Percentiles rank a stretch among this genome's conserved stretches.
phyloP scores from a whole-genome alignment of 1,140 invertebrate species.

The Brachystomella parvula region DNA sequence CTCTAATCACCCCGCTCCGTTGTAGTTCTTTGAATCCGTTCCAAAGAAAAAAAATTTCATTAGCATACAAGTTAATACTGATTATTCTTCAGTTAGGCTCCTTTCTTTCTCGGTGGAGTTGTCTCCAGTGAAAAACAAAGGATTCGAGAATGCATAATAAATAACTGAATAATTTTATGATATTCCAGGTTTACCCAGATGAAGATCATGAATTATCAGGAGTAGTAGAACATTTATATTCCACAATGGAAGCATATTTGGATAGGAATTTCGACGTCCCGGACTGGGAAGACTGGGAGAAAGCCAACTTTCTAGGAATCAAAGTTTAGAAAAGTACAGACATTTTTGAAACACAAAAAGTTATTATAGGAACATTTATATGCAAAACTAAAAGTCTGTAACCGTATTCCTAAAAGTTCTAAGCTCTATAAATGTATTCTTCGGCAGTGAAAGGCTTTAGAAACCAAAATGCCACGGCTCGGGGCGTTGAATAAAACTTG shows the following conservation, averaged over 20 bases:
- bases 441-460: no score
- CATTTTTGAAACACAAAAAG: not conserved
- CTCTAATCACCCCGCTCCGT: no score
- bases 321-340: slow-evolving; percentile 23
- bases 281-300: slow-evolving; percentile 62
- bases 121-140: no score
- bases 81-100: no score
- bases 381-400: slow-evolving; percentile 17
- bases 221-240: slow-evolving; percentile 65
- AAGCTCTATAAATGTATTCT: not conserved
- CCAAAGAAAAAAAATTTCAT: no score
- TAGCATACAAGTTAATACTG: no score
- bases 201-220: slow-evolving; percentile 64
- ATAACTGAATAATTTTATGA: not conserved
- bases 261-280: slow-evolving; percentile 68
- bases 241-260: slow-evolving; percentile 74
- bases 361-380: slow-evolving; percentile 9
- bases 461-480: no score
- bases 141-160: no score
- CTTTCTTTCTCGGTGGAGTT: no score
- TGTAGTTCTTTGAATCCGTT: no score
- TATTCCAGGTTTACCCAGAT: slow-evolving; percentile 67
- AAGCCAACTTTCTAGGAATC: slow-evolving; percentile 36
- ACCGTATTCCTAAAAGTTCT: not conserved
- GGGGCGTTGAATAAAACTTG: no score